phyloP scores from a whole-genome alignment of 2,113 vertebrate species.

The Gobius niger region DNA sequence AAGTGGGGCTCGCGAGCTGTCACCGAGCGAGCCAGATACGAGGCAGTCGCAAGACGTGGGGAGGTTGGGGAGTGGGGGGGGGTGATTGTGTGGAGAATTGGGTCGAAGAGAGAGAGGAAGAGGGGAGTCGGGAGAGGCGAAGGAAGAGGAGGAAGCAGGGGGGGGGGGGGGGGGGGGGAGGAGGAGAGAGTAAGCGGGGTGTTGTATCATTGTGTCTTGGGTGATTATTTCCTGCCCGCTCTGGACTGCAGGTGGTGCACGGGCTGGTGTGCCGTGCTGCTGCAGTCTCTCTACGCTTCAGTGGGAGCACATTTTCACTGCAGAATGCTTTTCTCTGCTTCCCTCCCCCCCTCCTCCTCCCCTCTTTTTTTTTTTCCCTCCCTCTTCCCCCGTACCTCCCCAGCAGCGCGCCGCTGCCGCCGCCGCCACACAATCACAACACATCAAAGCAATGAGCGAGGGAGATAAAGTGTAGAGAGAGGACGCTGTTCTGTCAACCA shows the following conservation, averaged over 20 bases:
- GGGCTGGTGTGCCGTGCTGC: constrained; percentile 70
- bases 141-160: constrained; percentile 45
- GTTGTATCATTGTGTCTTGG: constrained; percentile 71
- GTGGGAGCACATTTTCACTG: constrained; percentile 76
- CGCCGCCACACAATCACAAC: constrained; percentile 71
- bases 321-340: constrained; percentile 70
- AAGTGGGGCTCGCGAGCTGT: constrained; percentile 28
- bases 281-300: constrained; percentile 79
- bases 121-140: constrained; percentile 44
- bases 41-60: constrained; percentile 46
- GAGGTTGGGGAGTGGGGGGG: constrained; percentile 33
- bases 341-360: constrained; percentile 11
- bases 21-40: constrained; percentile 45
- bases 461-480: constrained; percentile 59
- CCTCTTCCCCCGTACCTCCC: constrained; percentile 38
- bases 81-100: constrained; percentile 60
- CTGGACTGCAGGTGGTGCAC: constrained; percentile 70
- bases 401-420: constrained; percentile 51
- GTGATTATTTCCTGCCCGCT: constrained; percentile 61
- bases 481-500: constrained; percentile 54
- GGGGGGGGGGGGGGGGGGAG: constrained; percentile 18
- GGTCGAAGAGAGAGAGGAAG: constrained; percentile 49
- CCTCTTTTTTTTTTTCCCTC: neutral
- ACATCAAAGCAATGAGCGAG: constrained; percentile 71
- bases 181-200: constrained; percentile 47